A percentile compares a stretch with the other conserved stretches of the same genome.
These are phyloP conservation scores for Egretta garzetta DNA, from an alignment of 2,113 vertebrate genomes.

Conservation along the genomic window DNA sequence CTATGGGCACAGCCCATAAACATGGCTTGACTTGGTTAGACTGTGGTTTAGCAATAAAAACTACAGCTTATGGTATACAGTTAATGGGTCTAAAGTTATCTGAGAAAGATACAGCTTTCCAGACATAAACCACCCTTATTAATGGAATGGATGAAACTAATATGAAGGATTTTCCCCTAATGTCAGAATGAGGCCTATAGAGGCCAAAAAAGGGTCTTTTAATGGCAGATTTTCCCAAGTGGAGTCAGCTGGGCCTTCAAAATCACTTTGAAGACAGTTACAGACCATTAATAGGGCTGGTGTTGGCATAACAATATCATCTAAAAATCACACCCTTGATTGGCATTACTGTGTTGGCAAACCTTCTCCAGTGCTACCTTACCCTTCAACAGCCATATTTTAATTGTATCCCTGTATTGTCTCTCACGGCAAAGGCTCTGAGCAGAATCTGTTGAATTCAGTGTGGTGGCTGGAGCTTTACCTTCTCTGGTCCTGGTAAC, in stretches of 20 bases:
- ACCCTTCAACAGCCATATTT: neutral
- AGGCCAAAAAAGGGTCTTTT: neutral
- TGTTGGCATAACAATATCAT: neutral
- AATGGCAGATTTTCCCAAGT: neutral
- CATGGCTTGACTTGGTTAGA: neutral
- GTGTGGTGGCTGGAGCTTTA: neutral
- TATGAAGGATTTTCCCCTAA: neutral
- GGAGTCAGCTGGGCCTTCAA: neutral
- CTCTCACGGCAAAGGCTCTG: neutral
- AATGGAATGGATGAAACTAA: neutral
- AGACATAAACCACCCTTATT: neutral
- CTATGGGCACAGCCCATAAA: neutral
- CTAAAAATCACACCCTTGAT: constrained; percentile 34
- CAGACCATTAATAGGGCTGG: neutral
- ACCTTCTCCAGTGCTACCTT: neutral
- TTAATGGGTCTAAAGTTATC: neutral
- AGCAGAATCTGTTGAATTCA: neutral
- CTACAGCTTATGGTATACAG: rapidly evolving
- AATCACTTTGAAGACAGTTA: neutral
- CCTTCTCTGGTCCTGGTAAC: neutral
- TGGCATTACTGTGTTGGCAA: neutral
- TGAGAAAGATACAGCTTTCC: neutral
- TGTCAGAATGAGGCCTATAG: neutral
- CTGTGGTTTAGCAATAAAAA: neutral
- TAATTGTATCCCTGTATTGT: neutral